Percentiles rank a stretch among this genome's conserved stretches.
phyloP scores from a whole-genome alignment of 2,888 invertebrate species.

The Spilarctia lutea region DNA sequence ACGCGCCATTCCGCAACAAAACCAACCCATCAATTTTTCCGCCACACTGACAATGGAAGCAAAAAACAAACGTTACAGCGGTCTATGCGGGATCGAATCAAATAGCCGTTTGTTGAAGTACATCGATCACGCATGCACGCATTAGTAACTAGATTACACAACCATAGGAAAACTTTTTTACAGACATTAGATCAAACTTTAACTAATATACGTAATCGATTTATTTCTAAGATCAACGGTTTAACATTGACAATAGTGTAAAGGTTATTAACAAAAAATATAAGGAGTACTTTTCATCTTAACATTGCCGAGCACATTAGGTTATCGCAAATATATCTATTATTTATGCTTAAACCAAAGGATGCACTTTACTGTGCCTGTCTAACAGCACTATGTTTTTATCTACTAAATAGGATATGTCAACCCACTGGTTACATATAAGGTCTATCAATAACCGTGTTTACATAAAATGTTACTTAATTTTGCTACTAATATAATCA shows the following conservation, averaged over 20 bases:
- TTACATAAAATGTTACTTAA: neutral
- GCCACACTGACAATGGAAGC: conserved; percentile 14
- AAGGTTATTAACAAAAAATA: neutral
- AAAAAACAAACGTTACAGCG: conserved; percentile 32
- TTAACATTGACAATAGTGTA: neutral
- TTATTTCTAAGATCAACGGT: neutral
- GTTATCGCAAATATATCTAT: neutral
- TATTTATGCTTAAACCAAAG: neutral
- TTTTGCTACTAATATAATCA: neutral
- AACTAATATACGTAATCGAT: neutral
- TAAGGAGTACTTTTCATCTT: neutral
- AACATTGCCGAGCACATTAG: neutral
- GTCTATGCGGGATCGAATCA: conserved; percentile 56
- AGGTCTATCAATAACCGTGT: neutral
- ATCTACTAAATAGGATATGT: neutral
- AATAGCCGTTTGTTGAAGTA: conserved; percentile 46
- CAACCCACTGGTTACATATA: neutral
- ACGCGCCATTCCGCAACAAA: conserved; percentile 16
- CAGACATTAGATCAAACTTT: neutral
- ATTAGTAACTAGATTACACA: conserved; percentile 70
- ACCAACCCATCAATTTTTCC: conserved; percentile 21
- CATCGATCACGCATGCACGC: conserved; percentile 52
- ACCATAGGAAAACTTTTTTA: conserved; percentile 52
- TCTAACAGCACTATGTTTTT: neutral
- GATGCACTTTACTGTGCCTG: neutral